A percentile compares a stretch with the other conserved stretches of the same genome.
Evolutionary conservation across 53 echinoderm and acorn worm species (phyloP).

Genomic region (Patiria pectinifera): DNA sequence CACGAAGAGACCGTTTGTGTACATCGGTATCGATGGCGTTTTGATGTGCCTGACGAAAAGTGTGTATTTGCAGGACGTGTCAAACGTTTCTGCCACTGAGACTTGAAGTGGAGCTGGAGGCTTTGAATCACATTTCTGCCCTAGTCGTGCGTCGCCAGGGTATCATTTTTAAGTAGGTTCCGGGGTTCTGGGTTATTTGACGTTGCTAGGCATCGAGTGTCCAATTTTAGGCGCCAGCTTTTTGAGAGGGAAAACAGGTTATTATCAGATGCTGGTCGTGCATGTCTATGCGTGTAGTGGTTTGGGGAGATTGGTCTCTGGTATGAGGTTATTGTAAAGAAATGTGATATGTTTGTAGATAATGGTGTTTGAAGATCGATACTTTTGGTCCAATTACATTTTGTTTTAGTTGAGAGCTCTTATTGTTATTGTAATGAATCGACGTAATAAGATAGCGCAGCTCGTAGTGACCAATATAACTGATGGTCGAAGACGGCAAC

Average conservation of each 20-base stretch:
- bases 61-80: constrained; percentile 8
- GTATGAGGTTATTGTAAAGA: too few species aligned
- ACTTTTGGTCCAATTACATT: too few species aligned
- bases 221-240: background rate
- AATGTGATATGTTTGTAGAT: too few species aligned
- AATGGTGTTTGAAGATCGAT: too few species aligned
- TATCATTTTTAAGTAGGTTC: background rate
- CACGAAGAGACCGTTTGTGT: background rate
- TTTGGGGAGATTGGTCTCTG: background rate
- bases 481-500: too few species aligned
- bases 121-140: background rate
- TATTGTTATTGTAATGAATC: too few species aligned
- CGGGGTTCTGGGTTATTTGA: background rate
- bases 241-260: background rate
- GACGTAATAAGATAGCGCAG: too few species aligned
- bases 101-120: background rate
- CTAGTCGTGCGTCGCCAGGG: background rate
- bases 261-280: background rate
- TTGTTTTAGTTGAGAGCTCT: too few species aligned
- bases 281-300: background rate
- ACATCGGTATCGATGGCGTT: background rate
- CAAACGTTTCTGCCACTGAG: background rate
- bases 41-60: background rate
- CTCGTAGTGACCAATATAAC: too few species aligned
- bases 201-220: constrained; percentile 18